These are phyloP conservation scores for Erebia epiphron DNA, from an alignment of 2,888 invertebrate species.

Conservation along the genomic window DNA sequence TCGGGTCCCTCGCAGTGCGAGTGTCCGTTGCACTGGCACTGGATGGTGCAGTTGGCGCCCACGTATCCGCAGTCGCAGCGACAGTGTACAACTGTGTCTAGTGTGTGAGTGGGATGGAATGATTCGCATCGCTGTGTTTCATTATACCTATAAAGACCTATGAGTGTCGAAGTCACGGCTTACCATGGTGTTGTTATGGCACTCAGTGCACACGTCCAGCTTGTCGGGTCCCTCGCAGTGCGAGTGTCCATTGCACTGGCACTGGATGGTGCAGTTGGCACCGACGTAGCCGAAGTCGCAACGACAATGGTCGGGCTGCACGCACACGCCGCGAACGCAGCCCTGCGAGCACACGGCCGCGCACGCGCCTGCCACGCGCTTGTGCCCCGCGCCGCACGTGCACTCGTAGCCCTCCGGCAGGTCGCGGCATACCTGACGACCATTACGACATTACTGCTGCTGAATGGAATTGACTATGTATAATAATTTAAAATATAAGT, in stretches of 20 bases:
- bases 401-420: slow-evolving; percentile 91
- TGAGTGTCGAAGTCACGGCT: slow-evolving; percentile 16
- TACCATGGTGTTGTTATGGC: slow-evolving; percentile 96
- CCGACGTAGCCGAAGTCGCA: slow-evolving; percentile 98
- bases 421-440: slow-evolving; percentile 89
- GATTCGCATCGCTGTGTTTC: too few species aligned
- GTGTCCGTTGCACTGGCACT: slow-evolving; percentile 97
- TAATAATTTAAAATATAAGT: too few species aligned
- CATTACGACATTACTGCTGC: not conserved
- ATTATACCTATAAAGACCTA: too few species aligned
- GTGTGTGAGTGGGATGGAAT: too few species aligned
- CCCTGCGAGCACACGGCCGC: slow-evolving; percentile 92
- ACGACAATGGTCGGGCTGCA: slow-evolving; percentile 91
- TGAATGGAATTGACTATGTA: not conserved
- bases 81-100: slow-evolving; percentile 76
- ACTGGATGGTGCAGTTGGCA: slow-evolving; percentile 95
- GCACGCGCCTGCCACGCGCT: slow-evolving; percentile 85
- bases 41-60: slow-evolving; percentile 95
- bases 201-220: slow-evolving; percentile 90
- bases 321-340: slow-evolving; percentile 92
- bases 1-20: slow-evolving; percentile 95
- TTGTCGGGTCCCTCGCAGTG: slow-evolving; percentile 94
- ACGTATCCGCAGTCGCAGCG: slow-evolving; percentile 97
- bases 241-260: slow-evolving; percentile 97
- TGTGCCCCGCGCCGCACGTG: slow-evolving; percentile 90